Evolutionary conservation across 2,888 invertebrate species (phyloP), one percentile per base, ranked within the genome.

Genomic region (Oxystoma pomonae): DNA sequence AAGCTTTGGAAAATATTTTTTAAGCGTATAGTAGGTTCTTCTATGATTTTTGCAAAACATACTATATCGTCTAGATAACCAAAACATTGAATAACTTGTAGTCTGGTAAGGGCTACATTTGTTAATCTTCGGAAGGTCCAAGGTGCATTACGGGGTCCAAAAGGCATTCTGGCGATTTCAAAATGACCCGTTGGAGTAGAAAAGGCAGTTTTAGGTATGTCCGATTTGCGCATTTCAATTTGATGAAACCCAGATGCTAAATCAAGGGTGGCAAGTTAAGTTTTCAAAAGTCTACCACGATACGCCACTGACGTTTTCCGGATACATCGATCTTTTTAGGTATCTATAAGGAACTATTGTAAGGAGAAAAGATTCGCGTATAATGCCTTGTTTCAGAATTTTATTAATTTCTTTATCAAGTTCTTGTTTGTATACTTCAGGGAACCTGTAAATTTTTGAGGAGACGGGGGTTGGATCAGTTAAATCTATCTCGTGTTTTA

Each of bases 111-210:
- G 20, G 20, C 65, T 5, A 20, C 49, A 20, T 65, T 65, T 68
- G 68, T 69, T 58, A 69, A 17, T 5, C 65, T 16, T 59, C 65
- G 66, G 53, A 68, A 69, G n/a, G 60, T 65, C 17, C 20, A 22
- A 0, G 80, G 80, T 0, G 79, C 78, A 63, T 78, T 79, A 70
- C 75, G 76, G 5, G 81, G 71, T 1, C 76, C 79, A 67, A 80
- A 77, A 0, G 76, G 76, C 73, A 78, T 74, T 17, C 76, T 59
- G 5, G 63, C 67, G 59, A 71, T 79, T 65, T 79, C 73, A 57
- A 70, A 77, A 62, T 78, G 78, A 20, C 76, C 78, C 5, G 64
- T 58, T 21, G 70, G 72, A 9, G 72, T 71, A 1, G 71, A 70
- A 64, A 79, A 79, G 1, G 78, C 78, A 9, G 78, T 78, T 74